These are phyloP conservation scores for Fistularia tabacaria DNA, from an alignment of 2,797 vertebrate genomes.

Conservation along the genomic window DNA sequence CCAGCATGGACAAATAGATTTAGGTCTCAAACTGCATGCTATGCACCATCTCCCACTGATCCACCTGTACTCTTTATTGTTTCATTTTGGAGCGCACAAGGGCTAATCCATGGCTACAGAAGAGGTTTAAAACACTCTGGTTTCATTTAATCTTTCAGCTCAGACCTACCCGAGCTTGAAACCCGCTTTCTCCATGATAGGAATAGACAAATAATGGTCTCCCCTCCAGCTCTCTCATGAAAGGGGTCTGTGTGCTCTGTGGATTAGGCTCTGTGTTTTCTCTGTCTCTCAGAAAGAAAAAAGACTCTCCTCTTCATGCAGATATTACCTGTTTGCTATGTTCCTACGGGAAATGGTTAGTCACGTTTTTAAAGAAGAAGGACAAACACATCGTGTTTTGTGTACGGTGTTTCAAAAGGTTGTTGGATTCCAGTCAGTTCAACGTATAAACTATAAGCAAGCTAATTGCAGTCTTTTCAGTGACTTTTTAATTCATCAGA, in stretches of 20 bases:
- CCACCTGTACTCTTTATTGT: conserved; percentile 70
- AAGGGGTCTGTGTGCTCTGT: conserved; percentile 84
- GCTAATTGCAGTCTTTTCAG: no score
- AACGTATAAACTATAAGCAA: no score
- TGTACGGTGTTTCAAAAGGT: no score
- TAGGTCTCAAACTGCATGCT: conserved; percentile 13
- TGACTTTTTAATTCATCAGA: no score
- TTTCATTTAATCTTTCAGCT: conserved; percentile 98
- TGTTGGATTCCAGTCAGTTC: no score
- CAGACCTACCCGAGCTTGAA: conserved; percentile 84
- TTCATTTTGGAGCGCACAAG: conserved; percentile 74
- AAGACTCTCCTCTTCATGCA: conserved; percentile 73
- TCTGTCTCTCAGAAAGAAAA: conserved; percentile 62
- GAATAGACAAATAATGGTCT: conserved; percentile 88
- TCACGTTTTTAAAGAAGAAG: not conserved
- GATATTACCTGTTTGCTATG: conserved; percentile 33
- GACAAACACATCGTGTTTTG: not conserved
- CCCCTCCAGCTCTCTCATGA: conserved; percentile 81
- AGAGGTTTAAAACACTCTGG: conserved; percentile 94
- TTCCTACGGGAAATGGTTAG: conserved; percentile 1
- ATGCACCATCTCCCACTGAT: conserved; percentile 35
- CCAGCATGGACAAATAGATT: conserved; percentile 13
- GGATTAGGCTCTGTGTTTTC: conserved; percentile 80
- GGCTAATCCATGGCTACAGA: conserved; percentile 90
- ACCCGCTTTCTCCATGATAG: conserved; percentile 79